Conservation (phyloP, 1,140 invertebrate genomes). For the Tetraneura akinire region DNA sequence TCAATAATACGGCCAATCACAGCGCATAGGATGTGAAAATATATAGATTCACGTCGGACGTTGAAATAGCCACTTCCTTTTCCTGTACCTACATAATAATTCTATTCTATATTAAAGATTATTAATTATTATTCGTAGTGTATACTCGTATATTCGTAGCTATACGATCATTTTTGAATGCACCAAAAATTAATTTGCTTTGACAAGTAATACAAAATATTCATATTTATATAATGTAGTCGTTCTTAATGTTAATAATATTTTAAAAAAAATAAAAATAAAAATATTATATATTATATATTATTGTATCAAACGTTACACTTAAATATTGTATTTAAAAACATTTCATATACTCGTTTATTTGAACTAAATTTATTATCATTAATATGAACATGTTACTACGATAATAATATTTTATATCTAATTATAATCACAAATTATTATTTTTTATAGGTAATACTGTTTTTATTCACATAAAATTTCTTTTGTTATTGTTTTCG, state of each 20-base stretch:
- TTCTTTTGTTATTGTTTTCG: neutral
- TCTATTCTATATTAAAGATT: constrained; percentile 14
- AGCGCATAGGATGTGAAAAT: no score
- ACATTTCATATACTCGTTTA: constrained; percentile 50
- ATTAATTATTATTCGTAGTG: constrained; percentile 23
- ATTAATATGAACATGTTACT: constrained; percentile 35
- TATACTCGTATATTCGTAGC: no score
- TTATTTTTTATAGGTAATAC: constrained; percentile 20
- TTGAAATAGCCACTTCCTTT: no score
- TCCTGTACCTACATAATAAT: constrained; percentile 32
- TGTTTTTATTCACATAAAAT: neutral
- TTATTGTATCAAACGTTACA: constrained; percentile 41
- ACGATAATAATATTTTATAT: constrained; percentile 40
- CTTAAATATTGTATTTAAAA: constrained; percentile 45
- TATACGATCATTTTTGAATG: constrained; percentile 39
- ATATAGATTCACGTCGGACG: no score
- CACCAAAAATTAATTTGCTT: constrained; percentile 43
- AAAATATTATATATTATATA: no score
- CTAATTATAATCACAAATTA: constrained; percentile 32
- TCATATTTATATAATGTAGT: constrained; percentile 40
- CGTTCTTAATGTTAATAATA: constrained; percentile 26
- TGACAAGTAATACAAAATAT: constrained; percentile 38
- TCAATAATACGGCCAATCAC: no score
- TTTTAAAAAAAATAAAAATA: no score
- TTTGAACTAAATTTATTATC: constrained; percentile 43